Evolutionary conservation across 2,113 vertebrate genomes (phyloP).

Genomic region (Phaethornis superciliosus): DNA sequence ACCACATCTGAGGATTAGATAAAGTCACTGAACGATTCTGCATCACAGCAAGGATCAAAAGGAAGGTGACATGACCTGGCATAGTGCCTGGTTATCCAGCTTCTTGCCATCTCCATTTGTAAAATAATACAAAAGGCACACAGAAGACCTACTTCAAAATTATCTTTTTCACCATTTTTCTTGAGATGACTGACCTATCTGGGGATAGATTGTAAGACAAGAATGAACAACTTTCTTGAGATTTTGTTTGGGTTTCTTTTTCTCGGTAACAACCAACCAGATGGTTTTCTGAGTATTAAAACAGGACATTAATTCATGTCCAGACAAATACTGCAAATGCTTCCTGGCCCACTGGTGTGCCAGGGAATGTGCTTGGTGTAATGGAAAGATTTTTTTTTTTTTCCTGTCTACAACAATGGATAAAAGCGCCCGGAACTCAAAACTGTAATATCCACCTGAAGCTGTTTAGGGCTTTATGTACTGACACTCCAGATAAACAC

Average conservation of each 20-base stretch:
- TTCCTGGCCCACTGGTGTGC: neutral
- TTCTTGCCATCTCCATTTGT: neutral
- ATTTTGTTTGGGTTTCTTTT: neutral
- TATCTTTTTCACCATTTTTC: neutral
- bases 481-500: neutral
- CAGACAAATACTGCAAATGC: neutral
- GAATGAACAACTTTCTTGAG: neutral
- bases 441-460: neutral
- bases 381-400: neutral
- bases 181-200: neutral
- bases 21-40: rapidly evolving
- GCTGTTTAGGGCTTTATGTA: neutral
- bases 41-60: neutral
- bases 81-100: neutral
- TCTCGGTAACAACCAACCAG: neutral
- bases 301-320: neutral
- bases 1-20: neutral
- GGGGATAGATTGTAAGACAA: neutral
- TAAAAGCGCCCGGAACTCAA: neutral
- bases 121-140: neutral
- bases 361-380: neutral
- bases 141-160: neutral
- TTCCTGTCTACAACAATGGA: neutral
- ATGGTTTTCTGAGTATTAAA: neutral
- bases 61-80: rapidly evolving